Evolutionary conservation across 2,113 vertebrate species (phyloP).

Genomic region (Probosciger aterrimus): DNA sequence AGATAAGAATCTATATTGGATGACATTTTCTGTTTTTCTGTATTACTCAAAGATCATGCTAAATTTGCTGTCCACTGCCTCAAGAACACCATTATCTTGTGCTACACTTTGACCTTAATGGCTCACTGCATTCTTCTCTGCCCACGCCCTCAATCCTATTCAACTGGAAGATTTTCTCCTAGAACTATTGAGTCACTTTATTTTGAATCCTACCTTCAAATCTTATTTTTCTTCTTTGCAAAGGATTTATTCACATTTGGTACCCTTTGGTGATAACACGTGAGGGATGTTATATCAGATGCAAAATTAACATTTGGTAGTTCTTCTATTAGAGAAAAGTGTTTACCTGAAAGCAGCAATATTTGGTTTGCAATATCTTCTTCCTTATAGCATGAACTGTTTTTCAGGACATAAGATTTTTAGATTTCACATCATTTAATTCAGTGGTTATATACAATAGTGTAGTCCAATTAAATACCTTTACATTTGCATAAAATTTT

Average conservation of each 20-base stretch:
- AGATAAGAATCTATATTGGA: not conserved
- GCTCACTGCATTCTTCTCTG: not conserved
- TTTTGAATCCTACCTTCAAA: not conserved
- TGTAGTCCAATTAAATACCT: not conserved
- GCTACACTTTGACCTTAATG: not conserved
- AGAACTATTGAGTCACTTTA: not conserved
- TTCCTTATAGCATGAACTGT: not conserved
- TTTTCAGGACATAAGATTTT: not conserved
- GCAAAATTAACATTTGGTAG: not conserved
- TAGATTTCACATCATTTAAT: not conserved
- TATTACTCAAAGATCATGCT: not conserved
- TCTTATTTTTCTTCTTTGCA: not conserved
- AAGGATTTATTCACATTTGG: not conserved
- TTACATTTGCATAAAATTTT: not conserved
- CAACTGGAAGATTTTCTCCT: conserved; percentile 31
- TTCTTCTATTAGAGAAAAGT: not conserved
- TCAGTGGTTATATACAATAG: not conserved
- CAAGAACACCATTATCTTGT: not conserved
- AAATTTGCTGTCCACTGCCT: conserved; percentile 11
- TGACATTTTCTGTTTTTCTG: not conserved
- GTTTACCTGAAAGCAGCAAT: not conserved
- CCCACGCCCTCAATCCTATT: not conserved
- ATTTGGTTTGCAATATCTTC: not conserved
- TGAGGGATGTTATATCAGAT: not conserved
- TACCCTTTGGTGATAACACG: not conserved